Evolutionary conservation across 23 tunicate species (phyloP).

Genomic region (Trididemnum miniatum): DNA sequence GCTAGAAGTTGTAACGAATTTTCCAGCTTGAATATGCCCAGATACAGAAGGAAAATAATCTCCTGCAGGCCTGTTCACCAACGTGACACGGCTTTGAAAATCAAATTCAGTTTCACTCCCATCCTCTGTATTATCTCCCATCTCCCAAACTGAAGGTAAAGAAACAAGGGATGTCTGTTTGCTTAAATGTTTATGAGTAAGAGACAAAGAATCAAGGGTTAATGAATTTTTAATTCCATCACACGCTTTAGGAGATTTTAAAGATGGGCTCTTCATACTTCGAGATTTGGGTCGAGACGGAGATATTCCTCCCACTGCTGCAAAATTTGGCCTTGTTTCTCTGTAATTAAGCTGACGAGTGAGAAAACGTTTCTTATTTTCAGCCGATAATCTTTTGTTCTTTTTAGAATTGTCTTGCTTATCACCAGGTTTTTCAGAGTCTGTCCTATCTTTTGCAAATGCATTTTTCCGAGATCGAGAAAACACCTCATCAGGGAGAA

Average conservation of each 20-base stretch:
- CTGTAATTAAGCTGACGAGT: not conserved
- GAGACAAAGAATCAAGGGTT: not conserved
- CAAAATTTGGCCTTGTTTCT: not conserved
- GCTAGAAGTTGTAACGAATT: constrained; percentile 22
- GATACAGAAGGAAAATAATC: constrained; percentile 52
- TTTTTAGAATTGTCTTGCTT: not conserved
- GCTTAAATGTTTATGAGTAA: not conserved
- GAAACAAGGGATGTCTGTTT: constrained; percentile 1
- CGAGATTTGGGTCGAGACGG: too few relatives aligned
- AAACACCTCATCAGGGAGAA: not conserved
- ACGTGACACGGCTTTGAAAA: constrained; percentile 34
- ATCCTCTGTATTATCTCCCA: constrained; percentile 32
- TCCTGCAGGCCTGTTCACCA: constrained; percentile 17
- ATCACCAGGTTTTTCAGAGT: not conserved
- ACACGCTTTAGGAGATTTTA: not conserved
- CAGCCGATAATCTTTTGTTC: not conserved
- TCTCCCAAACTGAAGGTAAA: constrained; percentile 38
- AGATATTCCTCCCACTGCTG: not conserved
- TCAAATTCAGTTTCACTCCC: constrained; percentile 26
- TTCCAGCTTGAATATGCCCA: constrained; percentile 11
- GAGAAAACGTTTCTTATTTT: not conserved
- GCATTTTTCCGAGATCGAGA: not conserved
- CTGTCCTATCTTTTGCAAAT: not conserved
- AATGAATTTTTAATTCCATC: not conserved
- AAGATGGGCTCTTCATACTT: not conserved